Conservation (phyloP, 2,888 invertebrate genomes). For the Xylota sylvarum region DNA sequence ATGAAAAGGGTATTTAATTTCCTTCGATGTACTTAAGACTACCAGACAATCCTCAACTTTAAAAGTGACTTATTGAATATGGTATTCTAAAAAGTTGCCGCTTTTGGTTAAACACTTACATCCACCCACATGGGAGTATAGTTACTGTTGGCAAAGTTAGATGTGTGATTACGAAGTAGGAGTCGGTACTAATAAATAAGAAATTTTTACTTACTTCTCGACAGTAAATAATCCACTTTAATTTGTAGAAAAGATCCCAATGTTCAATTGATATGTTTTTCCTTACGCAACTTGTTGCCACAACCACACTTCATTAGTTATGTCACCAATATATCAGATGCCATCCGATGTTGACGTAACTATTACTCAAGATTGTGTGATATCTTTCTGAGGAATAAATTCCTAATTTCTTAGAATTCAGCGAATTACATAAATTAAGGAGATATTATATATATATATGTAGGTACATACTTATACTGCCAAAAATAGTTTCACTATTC, state of each 20-base stretch:
- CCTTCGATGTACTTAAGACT: not conserved
- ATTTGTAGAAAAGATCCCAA: too few relatives aligned
- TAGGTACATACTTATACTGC: too few relatives aligned
- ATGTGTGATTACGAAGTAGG: too few relatives aligned
- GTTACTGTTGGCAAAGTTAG: too few relatives aligned
- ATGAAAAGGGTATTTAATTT: slow-evolving; percentile 5
- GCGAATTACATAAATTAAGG: not conserved
- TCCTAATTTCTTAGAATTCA: not conserved
- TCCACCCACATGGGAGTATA: too few relatives aligned
- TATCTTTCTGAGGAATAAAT: not conserved
- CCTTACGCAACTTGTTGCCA: not conserved
- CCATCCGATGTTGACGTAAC: not conserved
- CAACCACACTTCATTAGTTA: not conserved
- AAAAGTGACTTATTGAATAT: not conserved
- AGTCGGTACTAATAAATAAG: too few relatives aligned
- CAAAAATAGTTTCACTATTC: not conserved
- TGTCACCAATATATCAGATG: not conserved
- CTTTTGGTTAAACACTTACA: too few relatives aligned
- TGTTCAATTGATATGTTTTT: not conserved
- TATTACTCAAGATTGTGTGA: not conserved
- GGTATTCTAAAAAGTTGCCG: too few relatives aligned
- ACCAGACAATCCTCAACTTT: not conserved
- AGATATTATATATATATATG: too few relatives aligned
- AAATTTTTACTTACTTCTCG: too few relatives aligned
- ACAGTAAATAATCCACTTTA: too few relatives aligned